These are phyloP conservation scores for Tanypteryx hageni DNA, from an alignment of 2,888 invertebrate genomes.

Conservation along the genomic window DNA sequence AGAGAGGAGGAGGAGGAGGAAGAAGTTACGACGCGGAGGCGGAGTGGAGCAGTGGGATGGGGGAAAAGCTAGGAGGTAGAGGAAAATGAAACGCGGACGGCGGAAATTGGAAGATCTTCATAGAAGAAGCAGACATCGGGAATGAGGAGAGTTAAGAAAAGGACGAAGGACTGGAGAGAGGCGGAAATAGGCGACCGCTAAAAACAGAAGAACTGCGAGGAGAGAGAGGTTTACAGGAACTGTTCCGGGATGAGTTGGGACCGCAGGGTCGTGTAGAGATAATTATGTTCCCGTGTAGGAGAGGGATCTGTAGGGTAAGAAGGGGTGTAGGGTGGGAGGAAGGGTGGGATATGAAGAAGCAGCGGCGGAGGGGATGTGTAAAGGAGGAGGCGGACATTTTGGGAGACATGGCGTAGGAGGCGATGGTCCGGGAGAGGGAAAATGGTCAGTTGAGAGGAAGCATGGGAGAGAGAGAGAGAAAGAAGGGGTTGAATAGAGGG, in stretches of 20 bases:
- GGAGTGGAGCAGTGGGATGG: neutral
- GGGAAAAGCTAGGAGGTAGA: neutral
- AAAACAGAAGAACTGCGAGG: neutral
- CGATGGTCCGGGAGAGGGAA: neutral
- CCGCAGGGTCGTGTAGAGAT: slow-evolving; percentile 22
- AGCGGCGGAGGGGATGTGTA: neutral
- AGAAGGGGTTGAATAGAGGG: too few species aligned
- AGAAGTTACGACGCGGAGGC: too few species aligned
- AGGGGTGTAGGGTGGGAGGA: neutral
- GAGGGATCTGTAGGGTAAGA: neutral
- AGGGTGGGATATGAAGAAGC: neutral
- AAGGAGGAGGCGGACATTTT: neutral
- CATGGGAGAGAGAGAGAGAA: neutral
- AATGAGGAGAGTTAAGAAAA: neutral
- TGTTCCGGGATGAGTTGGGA: slow-evolving; percentile 2
- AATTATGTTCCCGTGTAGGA: neutral
- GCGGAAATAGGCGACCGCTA: neutral
- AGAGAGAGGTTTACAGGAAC: neutral
- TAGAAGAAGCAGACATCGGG: neutral
- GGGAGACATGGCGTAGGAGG: neutral
- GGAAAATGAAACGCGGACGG: neutral
- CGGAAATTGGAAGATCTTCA: neutral
- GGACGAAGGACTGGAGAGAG: neutral
- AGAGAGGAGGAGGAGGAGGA: too few species aligned
- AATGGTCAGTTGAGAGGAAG: neutral